Conservation (phyloP, 2,797 vertebrate genomes). For the Ceryle rudis region DNA sequence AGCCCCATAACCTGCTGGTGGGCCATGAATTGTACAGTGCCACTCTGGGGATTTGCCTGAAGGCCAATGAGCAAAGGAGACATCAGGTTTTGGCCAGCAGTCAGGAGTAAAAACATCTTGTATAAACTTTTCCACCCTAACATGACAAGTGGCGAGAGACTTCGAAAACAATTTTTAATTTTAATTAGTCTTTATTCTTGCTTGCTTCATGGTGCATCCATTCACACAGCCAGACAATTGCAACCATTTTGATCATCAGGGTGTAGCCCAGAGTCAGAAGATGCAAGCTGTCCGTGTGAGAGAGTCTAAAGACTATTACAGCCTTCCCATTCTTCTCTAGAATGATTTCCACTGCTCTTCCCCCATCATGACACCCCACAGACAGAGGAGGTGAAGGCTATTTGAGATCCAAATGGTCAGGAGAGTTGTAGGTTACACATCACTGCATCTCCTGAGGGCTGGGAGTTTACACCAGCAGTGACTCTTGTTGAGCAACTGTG, state of each 20-base stretch:
- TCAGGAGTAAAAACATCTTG: background rate
- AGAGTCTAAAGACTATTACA: background rate
- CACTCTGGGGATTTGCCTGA: background rate
- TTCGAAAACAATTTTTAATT: background rate
- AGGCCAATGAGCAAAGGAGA: background rate
- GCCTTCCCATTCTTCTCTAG: background rate
- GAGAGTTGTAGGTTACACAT: background rate
- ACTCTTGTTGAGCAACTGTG: background rate
- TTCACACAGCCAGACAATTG: background rate
- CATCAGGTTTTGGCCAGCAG: background rate
- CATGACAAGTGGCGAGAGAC: background rate
- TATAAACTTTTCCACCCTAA: background rate
- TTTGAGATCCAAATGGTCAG: background rate
- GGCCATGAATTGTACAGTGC: accelerated
- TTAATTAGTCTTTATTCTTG: background rate
- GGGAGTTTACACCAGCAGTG: background rate
- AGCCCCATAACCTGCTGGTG: background rate
- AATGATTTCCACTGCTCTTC: background rate
- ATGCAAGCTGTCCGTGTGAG: accelerated
- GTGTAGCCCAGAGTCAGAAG: background rate
- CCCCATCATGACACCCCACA: background rate
- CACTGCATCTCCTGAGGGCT: background rate
- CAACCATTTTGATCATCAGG: background rate
- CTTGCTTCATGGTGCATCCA: background rate
- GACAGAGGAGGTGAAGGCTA: background rate